These are phyloP conservation scores for Callaeas wilsoni DNA, from an alignment of 2,113 vertebrate genomes.

Conservation along the genomic window DNA sequence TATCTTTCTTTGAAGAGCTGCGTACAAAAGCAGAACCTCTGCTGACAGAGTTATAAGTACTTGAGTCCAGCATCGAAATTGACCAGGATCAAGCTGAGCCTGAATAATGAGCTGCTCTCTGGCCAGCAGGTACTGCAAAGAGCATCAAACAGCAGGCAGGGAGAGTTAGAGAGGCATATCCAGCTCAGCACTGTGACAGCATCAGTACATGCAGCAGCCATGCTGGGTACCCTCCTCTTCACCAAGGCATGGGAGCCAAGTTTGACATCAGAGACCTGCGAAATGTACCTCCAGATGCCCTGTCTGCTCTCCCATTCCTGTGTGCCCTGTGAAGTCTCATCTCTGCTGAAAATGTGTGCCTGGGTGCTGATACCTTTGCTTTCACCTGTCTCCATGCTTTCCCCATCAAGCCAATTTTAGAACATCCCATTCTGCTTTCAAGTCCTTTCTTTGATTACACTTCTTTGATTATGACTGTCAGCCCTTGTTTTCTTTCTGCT, in stretches of 20 bases:
- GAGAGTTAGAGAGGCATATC: too few species aligned
- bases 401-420: neutral
- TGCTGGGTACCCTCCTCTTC: neutral
- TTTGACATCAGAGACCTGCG: neutral
- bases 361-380: neutral
- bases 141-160: neutral
- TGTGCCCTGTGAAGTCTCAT: neutral
- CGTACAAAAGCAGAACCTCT: fast-evolving
- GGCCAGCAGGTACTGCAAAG: neutral
- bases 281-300: neutral
- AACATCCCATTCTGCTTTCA: neutral
- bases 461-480: neutral
- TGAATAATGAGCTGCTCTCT: neutral
- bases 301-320: neutral
- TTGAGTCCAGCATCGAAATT: neutral
- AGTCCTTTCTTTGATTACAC: neutral
- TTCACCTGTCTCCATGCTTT: neutral
- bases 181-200: fast-evolving
- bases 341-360: neutral
- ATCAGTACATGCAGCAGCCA: neutral
- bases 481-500: neutral
- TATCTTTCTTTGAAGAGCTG: neutral
- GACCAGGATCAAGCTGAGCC: neutral
- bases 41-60: neutral
- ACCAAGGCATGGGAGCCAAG: neutral